phyloP scores from a whole-genome alignment of 1,140 invertebrate genomes.

The Eufriesea mexicana region DNA sequence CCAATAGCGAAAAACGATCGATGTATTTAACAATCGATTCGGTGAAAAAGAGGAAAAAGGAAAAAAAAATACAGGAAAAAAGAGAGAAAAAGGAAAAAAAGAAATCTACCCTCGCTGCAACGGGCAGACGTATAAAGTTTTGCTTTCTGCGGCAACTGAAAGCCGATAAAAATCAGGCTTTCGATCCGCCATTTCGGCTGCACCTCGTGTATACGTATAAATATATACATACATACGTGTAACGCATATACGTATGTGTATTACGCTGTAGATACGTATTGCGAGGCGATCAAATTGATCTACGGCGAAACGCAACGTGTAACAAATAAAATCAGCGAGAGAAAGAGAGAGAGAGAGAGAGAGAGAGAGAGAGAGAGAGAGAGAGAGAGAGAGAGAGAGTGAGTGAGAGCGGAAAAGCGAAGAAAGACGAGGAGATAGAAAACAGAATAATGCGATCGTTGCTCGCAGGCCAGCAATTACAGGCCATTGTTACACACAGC shows the following conservation, averaged over 20 bases:
- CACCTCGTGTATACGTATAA: constrained; percentile 31
- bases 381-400: neutral
- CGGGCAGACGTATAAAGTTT: too few species aligned
- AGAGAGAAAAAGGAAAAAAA: neutral
- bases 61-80: too few species aligned
- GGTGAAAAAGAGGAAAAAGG: too few species aligned
- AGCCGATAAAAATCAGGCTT: neutral
- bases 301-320: neutral
- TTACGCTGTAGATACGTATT: constrained; percentile 23
- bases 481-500: constrained; percentile 42
- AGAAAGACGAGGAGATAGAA: neutral
- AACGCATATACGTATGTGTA: constrained; percentile 54
- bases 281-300: constrained; percentile 30
- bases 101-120: neutral
- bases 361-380: neutral
- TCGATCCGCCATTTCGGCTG: constrained; percentile 22
- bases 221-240: constrained; percentile 33
- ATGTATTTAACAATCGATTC: too few species aligned
- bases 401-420: neutral
- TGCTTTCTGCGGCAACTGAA: too few species aligned
- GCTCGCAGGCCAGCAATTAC: constrained; percentile 29
- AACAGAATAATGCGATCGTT: neutral
- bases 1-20: neutral
- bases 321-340: constrained; percentile 7
- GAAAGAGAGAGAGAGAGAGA: neutral